Base-by-base conservation (phyloP, 2,113 vertebrate genomes). In the Sebastes fasciatus region DNA sequence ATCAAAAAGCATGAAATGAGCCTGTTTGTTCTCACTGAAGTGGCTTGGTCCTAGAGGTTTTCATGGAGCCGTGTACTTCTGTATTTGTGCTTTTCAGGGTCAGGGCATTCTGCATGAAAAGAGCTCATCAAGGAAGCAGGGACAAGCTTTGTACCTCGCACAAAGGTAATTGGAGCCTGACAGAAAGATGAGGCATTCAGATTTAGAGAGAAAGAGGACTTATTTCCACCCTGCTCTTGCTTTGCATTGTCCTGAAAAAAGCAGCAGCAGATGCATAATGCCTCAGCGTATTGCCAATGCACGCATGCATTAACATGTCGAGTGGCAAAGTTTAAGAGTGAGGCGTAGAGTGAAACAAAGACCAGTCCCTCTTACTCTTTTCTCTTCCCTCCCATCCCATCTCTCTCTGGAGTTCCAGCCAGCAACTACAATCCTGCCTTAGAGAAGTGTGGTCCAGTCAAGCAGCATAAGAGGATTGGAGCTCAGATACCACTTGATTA, bases 401-500 rank as follows among this genome's bases (percentile, higher is more conserved):
- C 40, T 62, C 77, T 86, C 77, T 77, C 23, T 66, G 74, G 80
- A 86, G 60, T 78, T 63, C 62, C 17, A 58, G 43, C 46, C 17
- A 21, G 66, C 79, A 72, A 58, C 63, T 77, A 16, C 69, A 81
- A 85, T 79, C 67, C 82, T 60, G 78, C 73, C 58, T 78, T 48
- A 73, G 42, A 86, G 61, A 62, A 82, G 72, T 55, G 46, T 70
- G 67, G 84, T 79, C 86, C 84, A 89, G 64, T 89, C 82, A 87
- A 55, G 88, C 91, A 88, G 83, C 57, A 86, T 89, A 91, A 90
- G 80, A 87, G 86, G 89, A 91, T 88, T 91, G 87, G 73, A 60
- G 82, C 82, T 84, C 84, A 90, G 90, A 91, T 86, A 89, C 73
- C 79, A 84, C 82, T 87, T 91, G 88, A 93, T 93, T 91, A 88